Percentiles rank a stretch among this genome's conserved stretches.
phyloP scores from a whole-genome alignment of 2,113 vertebrate genomes.

The Diphyllodes magnificus region DNA sequence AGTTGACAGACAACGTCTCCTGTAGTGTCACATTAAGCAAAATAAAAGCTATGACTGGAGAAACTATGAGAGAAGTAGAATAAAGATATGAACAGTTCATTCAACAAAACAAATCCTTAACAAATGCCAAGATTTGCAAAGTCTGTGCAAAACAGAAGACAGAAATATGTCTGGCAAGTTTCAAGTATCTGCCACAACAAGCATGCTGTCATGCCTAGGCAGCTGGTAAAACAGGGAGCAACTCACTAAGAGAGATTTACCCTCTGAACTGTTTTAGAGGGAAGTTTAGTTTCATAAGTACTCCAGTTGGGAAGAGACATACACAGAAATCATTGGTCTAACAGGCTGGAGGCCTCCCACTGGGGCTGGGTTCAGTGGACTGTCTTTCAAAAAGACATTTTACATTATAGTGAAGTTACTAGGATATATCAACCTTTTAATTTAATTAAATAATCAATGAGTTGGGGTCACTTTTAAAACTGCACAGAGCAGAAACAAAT shows the following conservation, averaged over 20 bases:
- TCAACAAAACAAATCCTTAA: neutral
- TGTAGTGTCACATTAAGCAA: neutral
- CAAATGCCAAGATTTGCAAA: neutral
- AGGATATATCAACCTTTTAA: neutral
- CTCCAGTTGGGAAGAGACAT: neutral
- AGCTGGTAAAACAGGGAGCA: neutral
- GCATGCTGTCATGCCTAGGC: neutral
- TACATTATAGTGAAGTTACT: neutral
- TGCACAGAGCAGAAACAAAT: neutral
- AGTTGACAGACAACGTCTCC: neutral
- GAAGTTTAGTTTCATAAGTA: neutral
- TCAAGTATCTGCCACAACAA: neutral
- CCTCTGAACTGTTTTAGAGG: neutral
- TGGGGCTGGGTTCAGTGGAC: neutral
- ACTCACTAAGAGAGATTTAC: neutral
- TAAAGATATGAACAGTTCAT: neutral
- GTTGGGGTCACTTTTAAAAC: neutral
- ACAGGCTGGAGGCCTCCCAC: neutral
- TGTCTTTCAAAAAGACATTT: neutral
- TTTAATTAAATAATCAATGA: neutral
- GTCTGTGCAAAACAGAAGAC: neutral
- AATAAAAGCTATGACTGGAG: neutral
- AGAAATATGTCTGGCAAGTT: neutral
- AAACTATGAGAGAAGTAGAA: neutral
- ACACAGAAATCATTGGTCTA: neutral